phyloP scores from a whole-genome alignment of 2,113 vertebrate species.

The Pristiophorus japonicus region DNA sequence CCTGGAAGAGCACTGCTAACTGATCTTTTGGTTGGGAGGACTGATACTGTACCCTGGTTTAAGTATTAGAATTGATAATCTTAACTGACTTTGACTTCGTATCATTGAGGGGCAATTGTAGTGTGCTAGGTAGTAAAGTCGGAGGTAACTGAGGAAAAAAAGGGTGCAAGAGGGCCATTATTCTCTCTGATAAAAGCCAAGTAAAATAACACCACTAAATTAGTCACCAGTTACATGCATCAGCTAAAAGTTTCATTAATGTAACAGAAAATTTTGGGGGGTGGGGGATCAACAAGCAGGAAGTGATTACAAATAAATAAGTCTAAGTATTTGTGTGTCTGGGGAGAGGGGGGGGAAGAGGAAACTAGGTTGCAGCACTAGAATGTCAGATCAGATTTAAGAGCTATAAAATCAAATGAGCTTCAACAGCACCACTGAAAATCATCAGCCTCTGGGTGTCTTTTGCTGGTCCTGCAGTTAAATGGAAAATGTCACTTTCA shows the following conservation, averaged over 20 bases:
- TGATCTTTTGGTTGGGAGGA: not conserved
- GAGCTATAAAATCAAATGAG: conserved; percentile 31
- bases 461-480: conserved; percentile 28
- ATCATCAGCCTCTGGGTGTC: conserved; percentile 21
- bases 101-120: not conserved
- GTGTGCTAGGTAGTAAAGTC: not conserved
- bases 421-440: conserved; percentile 31
- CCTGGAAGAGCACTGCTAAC: not conserved
- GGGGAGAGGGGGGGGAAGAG: not conserved
- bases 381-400: conserved; percentile 23
- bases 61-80: not conserved
- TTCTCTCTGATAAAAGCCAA: not conserved
- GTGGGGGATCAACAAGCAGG: not conserved
- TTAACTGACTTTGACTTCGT: not conserved
- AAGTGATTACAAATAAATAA: not conserved
- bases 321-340: not conserved
- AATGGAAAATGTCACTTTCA: conserved; percentile 26
- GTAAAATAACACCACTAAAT: not conserved
- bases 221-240: not conserved
- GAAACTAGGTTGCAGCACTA: conserved; percentile 1
- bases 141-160: not conserved
- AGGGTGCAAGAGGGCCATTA: too few species aligned
- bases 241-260: not conserved
- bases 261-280: not conserved
- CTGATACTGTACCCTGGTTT: not conserved